Percentiles rank a stretch among this genome's conserved stretches.
Evolutionary conservation across 2,888 invertebrate genomes (phyloP).

Genomic region (Glomeris marginata): DNA sequence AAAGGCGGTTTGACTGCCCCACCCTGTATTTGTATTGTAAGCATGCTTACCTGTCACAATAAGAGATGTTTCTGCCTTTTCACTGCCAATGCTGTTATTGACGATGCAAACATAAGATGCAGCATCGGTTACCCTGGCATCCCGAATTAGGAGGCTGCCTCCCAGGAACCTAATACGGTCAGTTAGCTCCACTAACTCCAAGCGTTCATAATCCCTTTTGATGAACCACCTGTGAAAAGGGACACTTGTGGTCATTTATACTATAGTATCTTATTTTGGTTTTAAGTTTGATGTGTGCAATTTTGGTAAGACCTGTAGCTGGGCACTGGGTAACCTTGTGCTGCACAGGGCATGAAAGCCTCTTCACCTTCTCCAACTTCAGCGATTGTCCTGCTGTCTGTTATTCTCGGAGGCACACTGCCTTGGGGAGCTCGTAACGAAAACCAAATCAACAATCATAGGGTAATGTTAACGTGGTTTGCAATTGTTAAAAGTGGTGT

Average conservation of each 20-base stretch:
- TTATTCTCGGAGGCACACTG: conserved; percentile 15
- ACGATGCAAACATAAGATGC: conserved; percentile 90
- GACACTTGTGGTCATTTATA: background rate
- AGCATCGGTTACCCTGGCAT: conserved; percentile 80
- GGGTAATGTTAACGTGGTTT: too few relatives aligned
- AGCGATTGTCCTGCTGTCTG: conserved; percentile 8
- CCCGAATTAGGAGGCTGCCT: conserved; percentile 80
- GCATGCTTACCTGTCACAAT: conserved; percentile 55
- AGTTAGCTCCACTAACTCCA: conserved; percentile 55
- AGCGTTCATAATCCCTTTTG: conserved; percentile 5
- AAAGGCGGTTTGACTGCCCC: too few relatives aligned
- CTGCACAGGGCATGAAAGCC: conserved; percentile 13
- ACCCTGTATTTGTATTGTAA: background rate
- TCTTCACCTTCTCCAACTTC: conserved; percentile 11
- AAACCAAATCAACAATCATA: too few relatives aligned
- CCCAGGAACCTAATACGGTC: conserved; percentile 84
- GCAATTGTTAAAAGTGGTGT: too few relatives aligned
- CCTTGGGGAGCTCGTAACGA: conserved; percentile 13
- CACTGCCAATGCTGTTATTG: conserved; percentile 81
- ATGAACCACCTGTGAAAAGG: conserved; percentile 8
- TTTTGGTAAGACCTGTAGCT: conserved; percentile 9
- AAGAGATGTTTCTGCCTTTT: conserved; percentile 79
- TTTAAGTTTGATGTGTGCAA: background rate
- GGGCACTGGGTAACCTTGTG: conserved; percentile 15
- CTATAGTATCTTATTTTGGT: background rate